phyloP scores from a whole-genome alignment of 2,888 invertebrate species.

The Incurvaria masculella region DNA sequence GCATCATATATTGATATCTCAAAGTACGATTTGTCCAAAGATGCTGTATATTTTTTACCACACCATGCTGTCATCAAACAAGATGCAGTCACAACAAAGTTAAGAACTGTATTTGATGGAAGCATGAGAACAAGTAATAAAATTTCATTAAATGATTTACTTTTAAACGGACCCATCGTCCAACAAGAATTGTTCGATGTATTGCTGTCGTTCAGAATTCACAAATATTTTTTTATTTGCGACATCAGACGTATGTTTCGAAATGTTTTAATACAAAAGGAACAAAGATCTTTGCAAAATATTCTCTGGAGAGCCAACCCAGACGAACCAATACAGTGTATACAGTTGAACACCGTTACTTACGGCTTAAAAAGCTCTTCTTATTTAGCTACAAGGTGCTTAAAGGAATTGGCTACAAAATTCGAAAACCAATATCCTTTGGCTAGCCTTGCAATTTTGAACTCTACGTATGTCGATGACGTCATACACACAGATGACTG shows the following conservation, averaged over 20 bases:
- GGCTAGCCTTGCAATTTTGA: too few relatives aligned
- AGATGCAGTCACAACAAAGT: neutral
- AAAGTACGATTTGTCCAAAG: too few relatives aligned
- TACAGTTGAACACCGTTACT: conserved; percentile 13
- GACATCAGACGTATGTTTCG: conserved; percentile 11
- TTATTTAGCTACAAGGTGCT: neutral
- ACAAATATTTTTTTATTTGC: conserved; percentile 4
- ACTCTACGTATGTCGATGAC: too few relatives aligned
- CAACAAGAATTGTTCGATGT: conserved; percentile 14
- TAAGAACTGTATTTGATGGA: neutral
- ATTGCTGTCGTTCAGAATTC: conserved; percentile 7
- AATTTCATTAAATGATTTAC: conserved; percentile 12
- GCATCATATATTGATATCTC: too few relatives aligned
- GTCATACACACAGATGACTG: too few relatives aligned
- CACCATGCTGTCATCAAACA: too few relatives aligned
- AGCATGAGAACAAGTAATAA: too few relatives aligned
- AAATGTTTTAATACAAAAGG: conserved; percentile 4
- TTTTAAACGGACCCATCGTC: conserved; percentile 9
- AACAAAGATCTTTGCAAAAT: conserved; percentile 9
- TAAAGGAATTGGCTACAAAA: neutral
- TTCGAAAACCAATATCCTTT: neutral
- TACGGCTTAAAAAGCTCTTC: conserved; percentile 9
- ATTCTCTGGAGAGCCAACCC: conserved; percentile 13
- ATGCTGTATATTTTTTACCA: too few relatives aligned
- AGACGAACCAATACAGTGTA: conserved; percentile 8